Base-by-base conservation (phyloP, 2,888 invertebrate genomes). In the Eremobia ochroleuca region DNA sequence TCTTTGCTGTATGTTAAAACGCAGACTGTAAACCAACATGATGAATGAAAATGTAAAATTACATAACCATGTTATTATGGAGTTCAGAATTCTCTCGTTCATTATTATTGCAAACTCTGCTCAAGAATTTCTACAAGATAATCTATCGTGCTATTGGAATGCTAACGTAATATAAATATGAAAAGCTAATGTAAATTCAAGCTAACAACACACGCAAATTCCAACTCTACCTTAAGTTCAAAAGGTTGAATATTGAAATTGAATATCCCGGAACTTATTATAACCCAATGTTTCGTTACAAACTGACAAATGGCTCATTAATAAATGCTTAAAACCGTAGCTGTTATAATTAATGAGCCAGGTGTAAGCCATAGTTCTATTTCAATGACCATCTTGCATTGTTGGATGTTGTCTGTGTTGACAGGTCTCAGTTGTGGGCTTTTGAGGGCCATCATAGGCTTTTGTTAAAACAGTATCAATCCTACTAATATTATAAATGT, bases 251-350 rank as follows among this genome's bases (percentile, higher is more conserved):
- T 79, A 74, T 84, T 31, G 28, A 70, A 74, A 37, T 66, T 49
- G 8, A 28, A 25, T 46, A 46, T 62, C 34, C 37, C 55, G 75
- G 52, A 77, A 78, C 75, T 78, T 83, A 81, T 81, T 85, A 81
- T 80, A 86, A 67, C 65, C 61, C 37, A 72, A 61, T 59, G 76
- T 81, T 87, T 89, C 90, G 86, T 89, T 85, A 86, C n/a, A 83
- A 70, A 61, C 81, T 87, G 89, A 90, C 86, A 88, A 89, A 89
- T 88, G 84, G 81, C 79, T 86, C 88, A 85, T 87, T 88, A 88
- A 88, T 88, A 86, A 79, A 83, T 81, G 83, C 81, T 85, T 79
- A 85, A 88, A 89, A 86, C 86, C 72, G 79, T 82, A 79, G 83
- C 83, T 79, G 87, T 87, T 88, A 87, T 90, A 85, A 89, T 86